Base-by-base conservation (phyloP, 2,888 invertebrate genomes). In the Teinopalpus imperialis region DNA sequence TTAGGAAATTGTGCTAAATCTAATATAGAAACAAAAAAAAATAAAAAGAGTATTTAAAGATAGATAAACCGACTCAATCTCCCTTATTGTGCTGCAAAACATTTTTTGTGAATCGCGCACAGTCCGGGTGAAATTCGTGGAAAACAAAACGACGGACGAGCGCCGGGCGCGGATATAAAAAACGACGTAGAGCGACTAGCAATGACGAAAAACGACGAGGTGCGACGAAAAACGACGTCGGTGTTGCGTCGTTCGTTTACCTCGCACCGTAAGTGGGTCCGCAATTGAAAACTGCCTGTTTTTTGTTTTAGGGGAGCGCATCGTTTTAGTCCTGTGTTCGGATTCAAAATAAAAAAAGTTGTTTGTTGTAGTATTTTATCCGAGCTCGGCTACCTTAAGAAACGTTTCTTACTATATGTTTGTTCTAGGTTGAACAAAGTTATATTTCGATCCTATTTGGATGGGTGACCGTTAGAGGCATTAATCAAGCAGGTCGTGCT, bases 81-180 rank as follows among this genome's bases (percentile, higher is more conserved):
- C 14, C 30, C 23, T 42, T 23, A 2, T 1, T 53, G 47, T 51
- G 13, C 48, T 13, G 46, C 51, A 53, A 36, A 43, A 56, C 51
- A 52, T 52, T 57, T 57, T 59, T 56, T 52, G 54, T 56, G 53
- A 60, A 60, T 58, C 60, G 54, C 45, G 56, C 52, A n/a, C n/a
- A n/a, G n/a, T 50, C 53, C 54, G 54, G 54, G 54, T 56, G 59
- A 61, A 61, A 59, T 64, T 66, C 64, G 59, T 59, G 63, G 59
- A 60, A 63, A 61, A 63, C 56, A 57, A 63, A 61, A 61, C 50
- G 49, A 48, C 41, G 47, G 29, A 36, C 32, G 42, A 49, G 31
- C 20, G 42, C 27, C 23, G 47, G 14, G 30, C 16, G 23, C 37
- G n/a, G 43, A 30, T 40, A 18, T 9, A 23, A 44, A 43, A 44